Percentiles rank a stretch among this genome's conserved stretches.
Conservation (phyloP, 1,140 invertebrate species). For the Caenorhabditis inopinata region DNA sequence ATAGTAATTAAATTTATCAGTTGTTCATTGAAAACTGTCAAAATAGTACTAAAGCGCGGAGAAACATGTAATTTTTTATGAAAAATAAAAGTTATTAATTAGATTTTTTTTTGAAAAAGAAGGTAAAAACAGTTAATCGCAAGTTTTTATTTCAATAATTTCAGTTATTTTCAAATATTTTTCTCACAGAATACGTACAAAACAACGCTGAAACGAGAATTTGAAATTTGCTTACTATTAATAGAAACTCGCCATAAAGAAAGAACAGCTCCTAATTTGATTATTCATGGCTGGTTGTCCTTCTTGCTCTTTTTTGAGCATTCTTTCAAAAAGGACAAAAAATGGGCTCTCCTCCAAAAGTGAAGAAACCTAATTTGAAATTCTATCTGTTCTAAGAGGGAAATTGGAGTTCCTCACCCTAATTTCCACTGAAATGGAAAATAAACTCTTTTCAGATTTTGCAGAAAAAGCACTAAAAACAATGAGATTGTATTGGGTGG, state of each 20-base stretch:
- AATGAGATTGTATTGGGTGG: too few relatives aligned
- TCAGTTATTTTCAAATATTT: too few relatives aligned
- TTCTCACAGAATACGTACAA: background rate
- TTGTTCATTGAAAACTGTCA: too few relatives aligned
- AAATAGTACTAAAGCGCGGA: too few relatives aligned
- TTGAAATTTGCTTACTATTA: background rate
- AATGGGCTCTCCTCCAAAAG: background rate
- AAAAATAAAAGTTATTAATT: too few relatives aligned
- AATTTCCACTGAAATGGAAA: background rate
- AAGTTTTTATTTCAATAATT: too few relatives aligned
- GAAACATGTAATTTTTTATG: too few relatives aligned
- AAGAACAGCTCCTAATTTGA: slow-evolving; percentile 5
- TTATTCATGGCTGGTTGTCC: background rate
- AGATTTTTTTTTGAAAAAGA: too few relatives aligned
- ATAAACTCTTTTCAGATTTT: background rate
- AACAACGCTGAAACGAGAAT: background rate
- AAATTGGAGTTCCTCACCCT: too few relatives aligned
- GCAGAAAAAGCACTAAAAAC: background rate
- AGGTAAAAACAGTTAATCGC: too few relatives aligned
- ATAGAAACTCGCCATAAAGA: background rate
- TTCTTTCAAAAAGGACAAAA: background rate
- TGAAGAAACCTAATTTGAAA: background rate
- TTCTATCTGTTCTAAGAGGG: background rate
- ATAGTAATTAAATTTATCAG: too few relatives aligned
- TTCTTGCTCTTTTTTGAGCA: too few relatives aligned